phyloP scores from a whole-genome alignment of 2,113 vertebrate genomes.

The Poicephalus meyeri region DNA sequence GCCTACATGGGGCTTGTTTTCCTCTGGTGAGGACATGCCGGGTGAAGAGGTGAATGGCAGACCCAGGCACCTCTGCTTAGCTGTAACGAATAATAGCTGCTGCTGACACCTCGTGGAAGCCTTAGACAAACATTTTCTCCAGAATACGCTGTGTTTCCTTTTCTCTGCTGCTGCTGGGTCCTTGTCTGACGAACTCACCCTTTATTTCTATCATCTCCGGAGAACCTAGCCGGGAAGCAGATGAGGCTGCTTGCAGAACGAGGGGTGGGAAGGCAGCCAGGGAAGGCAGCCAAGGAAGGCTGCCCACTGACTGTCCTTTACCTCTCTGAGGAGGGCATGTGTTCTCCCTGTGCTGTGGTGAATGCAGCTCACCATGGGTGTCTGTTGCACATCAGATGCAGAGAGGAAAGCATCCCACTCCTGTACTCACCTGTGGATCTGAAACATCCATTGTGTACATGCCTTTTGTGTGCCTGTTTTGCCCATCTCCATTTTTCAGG shows the following conservation, averaged over 20 bases:
- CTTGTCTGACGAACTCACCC: background rate
- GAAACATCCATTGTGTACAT: rapidly evolving
- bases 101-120: slow-evolving; percentile 55
- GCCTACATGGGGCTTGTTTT: background rate
- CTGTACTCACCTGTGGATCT: background rate
- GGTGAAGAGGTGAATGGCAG: background rate
- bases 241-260: background rate
- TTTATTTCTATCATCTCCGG: background rate
- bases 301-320: background rate
- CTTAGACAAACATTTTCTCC: background rate
- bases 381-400: background rate
- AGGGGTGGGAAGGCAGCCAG: background rate
- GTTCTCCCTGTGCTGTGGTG: background rate
- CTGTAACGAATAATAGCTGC: background rate
- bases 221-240: background rate
- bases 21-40: background rate
- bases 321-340: background rate
- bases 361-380: background rate
- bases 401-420: background rate
- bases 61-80: background rate
- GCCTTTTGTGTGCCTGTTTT: background rate
- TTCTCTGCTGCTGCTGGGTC: background rate
- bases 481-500: background rate
- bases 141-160: background rate
- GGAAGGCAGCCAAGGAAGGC: background rate